A percentile compares a stretch with the other conserved stretches of the same genome.
These are phyloP conservation scores for Drosophila lini DNA, from an alignment of 1,140 invertebrate species.

Conservation along the genomic window DNA sequence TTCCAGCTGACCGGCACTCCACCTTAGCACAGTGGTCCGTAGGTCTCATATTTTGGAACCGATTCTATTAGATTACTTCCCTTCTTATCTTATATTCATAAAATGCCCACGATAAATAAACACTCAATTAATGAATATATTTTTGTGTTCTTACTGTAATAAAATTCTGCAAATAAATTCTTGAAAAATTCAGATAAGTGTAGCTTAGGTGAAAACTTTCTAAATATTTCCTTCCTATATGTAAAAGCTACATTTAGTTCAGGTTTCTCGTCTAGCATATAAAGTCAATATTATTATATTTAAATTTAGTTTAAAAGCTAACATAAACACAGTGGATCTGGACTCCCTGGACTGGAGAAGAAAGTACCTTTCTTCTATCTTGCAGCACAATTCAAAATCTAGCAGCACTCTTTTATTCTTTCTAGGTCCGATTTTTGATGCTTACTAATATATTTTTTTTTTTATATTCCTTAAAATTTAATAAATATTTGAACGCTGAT, in stretches of 20 bases:
- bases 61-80: neutral
- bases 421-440: neutral
- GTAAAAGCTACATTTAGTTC: too few relatives aligned
- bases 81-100: neutral
- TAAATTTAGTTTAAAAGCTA: neutral
- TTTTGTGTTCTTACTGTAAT: too few relatives aligned
- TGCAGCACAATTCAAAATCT: neutral
- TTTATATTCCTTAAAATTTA: neutral
- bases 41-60: neutral
- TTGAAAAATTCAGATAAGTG: too few relatives aligned
- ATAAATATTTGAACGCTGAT: neutral
- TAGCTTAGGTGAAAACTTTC: neutral
- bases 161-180: too few relatives aligned
- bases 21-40: constrained; percentile 69
- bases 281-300: too few relatives aligned
- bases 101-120: neutral
- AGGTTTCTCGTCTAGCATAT: neutral
- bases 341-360: neutral
- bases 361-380: neutral
- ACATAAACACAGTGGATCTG: neutral
- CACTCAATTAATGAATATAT: neutral
- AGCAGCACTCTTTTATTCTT: too few relatives aligned
- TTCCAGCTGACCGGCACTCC: constrained; percentile 47
- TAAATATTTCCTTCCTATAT: neutral
- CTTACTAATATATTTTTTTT: too few relatives aligned